A percentile compares a stretch with the other conserved stretches of the same genome.
Conservation (phyloP, 2,113 vertebrate species). For the Malurus cyaneus region DNA sequence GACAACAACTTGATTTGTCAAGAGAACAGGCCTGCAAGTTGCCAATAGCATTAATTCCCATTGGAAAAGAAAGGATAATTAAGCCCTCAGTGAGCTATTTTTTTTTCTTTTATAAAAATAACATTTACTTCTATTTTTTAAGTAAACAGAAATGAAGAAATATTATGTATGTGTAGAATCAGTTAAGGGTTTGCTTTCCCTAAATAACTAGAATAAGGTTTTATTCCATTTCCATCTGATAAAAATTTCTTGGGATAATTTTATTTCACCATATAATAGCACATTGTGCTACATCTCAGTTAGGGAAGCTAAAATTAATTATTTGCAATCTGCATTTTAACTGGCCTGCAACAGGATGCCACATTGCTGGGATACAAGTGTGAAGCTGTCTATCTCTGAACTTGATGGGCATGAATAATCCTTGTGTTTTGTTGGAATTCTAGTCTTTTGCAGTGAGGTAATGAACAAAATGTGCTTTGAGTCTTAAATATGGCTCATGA, state of each 20-base stretch:
- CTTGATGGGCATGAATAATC: neutral
- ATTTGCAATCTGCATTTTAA: neutral
- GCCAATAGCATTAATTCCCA: constrained; percentile 73
- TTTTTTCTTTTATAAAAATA: constrained; percentile 64
- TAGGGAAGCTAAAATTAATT: constrained; percentile 28
- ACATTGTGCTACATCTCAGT: constrained; percentile 5
- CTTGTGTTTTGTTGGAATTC: neutral
- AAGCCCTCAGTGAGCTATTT: constrained; percentile 71
- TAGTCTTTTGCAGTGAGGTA: neutral
- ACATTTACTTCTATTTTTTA: constrained; percentile 15
- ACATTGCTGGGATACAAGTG: neutral
- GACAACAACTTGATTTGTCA: constrained; percentile 84
- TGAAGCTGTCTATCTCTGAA: neutral
- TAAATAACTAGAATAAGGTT: neutral
- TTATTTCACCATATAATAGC: neutral
- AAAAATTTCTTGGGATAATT: neutral
- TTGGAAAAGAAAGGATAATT: constrained; percentile 71
- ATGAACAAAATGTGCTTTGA: neutral
- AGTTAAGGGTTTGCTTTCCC: neutral
- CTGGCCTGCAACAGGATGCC: neutral
- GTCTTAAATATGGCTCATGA: neutral
- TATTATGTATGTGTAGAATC: neutral
- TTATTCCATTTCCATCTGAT: neutral
- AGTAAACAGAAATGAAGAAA: constrained; percentile 38
- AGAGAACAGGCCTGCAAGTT: constrained; percentile 67